Percentiles rank a stretch among this genome's conserved stretches.
These are phyloP conservation scores for Luperina nickerlii DNA, from an alignment of 2,888 invertebrate species.

Conservation along the genomic window DNA sequence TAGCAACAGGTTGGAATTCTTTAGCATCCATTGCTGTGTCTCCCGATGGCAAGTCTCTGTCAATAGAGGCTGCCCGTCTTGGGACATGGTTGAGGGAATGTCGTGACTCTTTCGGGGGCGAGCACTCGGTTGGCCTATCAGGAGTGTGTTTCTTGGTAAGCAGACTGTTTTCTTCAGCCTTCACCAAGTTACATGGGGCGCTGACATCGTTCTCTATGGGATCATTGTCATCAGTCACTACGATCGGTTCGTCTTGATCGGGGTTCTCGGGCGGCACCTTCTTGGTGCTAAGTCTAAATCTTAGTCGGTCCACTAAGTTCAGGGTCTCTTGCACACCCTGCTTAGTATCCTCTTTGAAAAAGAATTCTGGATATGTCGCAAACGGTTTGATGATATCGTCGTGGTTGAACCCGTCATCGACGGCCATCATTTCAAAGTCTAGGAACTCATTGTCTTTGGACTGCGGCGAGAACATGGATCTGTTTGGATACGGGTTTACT, in stretches of 20 bases:
- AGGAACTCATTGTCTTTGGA: constrained; percentile 91
- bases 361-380: constrained; percentile 91
- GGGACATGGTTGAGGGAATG: constrained; percentile 70
- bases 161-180: constrained; percentile 73
- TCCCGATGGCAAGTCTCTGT: constrained; percentile 66
- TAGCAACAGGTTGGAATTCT: constrained; percentile 73
- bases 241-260: constrained; percentile 80
- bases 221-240: constrained; percentile 66
- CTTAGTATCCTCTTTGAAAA: constrained; percentile 94
- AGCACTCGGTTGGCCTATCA: constrained; percentile 66
- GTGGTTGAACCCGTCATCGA: constrained; percentile 92
- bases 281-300: constrained; percentile 93
- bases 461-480: constrained; percentile 94
- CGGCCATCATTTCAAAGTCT: constrained; percentile 91
- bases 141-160: constrained; percentile 64
- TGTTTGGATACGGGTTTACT: constrained; percentile 86
- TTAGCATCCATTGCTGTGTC: constrained; percentile 67
- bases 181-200: constrained; percentile 68
- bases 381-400: constrained; percentile 92
- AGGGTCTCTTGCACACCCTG: constrained; percentile 95
- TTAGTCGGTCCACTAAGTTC: constrained; percentile 95
- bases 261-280: constrained; percentile 90
- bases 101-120: constrained; percentile 68
- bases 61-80: constrained; percentile 54
- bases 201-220: constrained; percentile 74